A percentile compares a stretch with the other conserved stretches of the same genome.
These are phyloP conservation scores for Oreocharis arfaki DNA, from an alignment of 2,113 vertebrate genomes.

Conservation along the genomic window DNA sequence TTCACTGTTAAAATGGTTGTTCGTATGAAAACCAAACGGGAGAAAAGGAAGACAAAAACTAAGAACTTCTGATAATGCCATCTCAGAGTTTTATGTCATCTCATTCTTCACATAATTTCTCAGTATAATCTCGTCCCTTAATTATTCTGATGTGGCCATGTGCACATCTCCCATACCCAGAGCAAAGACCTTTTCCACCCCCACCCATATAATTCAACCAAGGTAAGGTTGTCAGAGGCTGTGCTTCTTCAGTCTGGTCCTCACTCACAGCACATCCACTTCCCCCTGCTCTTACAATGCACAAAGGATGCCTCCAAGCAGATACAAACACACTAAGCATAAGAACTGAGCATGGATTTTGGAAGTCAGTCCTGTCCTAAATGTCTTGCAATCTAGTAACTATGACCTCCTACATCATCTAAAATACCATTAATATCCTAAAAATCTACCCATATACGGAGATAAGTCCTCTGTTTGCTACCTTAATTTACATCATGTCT, in stretches of 20 bases:
- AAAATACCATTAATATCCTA: neutral
- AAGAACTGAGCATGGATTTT: neutral
- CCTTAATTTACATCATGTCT: neutral
- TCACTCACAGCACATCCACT: neutral
- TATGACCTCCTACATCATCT: neutral
- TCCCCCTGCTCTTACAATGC: neutral
- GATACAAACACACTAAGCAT: neutral
- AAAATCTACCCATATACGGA: accelerated
- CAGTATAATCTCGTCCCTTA: neutral
- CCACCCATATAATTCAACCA: neutral
- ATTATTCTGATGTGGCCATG: neutral
- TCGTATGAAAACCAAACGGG: neutral
- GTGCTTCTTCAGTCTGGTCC: neutral
- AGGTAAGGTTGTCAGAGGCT: neutral
- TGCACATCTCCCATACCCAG: neutral
- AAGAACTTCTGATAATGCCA: neutral
- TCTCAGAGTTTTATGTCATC: neutral
- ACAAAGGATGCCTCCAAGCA: neutral
- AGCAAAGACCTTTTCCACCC: neutral
- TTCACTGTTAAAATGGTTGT: neutral
- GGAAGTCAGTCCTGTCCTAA: neutral
- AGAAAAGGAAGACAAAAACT: neutral
- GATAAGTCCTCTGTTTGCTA: neutral
- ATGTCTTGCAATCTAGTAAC: neutral
- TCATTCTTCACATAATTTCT: neutral